A percentile compares a stretch with the other conserved stretches of the same genome.
Conservation (phyloP, 1,140 invertebrate genomes). For the Anadara kagoshimensis region DNA sequence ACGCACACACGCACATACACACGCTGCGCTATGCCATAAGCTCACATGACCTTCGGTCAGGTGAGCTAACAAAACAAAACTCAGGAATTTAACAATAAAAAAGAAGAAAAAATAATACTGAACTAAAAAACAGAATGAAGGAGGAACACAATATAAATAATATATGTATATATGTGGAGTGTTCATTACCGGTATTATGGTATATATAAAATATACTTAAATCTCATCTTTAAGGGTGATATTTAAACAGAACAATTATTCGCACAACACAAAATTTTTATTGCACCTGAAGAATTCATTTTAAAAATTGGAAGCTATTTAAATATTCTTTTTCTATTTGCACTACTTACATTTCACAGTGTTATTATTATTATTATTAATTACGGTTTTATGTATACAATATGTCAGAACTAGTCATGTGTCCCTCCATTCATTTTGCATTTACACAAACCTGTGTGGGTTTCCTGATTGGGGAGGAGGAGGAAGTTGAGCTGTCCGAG, state of each 20-base stretch:
- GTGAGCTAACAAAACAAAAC: too few relatives aligned
- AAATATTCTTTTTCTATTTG: neutral
- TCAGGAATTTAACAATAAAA: too few relatives aligned
- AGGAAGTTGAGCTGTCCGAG: constrained; percentile 32
- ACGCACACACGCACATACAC: too few relatives aligned
- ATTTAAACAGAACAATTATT: too few relatives aligned
- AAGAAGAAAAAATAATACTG: neutral
- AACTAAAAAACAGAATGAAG: neutral
- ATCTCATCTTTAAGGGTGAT: too few relatives aligned
- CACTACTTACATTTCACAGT: neutral
- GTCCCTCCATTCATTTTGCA: constrained; percentile 66
- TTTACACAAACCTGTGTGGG: constrained; percentile 74
- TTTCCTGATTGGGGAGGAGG: constrained; percentile 67
- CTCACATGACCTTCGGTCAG: too few relatives aligned
- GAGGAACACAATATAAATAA: neutral
- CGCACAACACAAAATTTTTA: neutral
- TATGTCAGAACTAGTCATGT: constrained; percentile 10
- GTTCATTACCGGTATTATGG: neutral
- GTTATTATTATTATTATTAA: too few relatives aligned
- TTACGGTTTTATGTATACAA: too few relatives aligned
- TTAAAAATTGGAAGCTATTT: too few relatives aligned
- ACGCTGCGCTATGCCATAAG: too few relatives aligned
- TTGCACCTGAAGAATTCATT: constrained; percentile 2
- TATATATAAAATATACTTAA: too few relatives aligned
- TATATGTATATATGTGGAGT: neutral